phyloP scores from a whole-genome alignment of 2,888 invertebrate genomes.

The Dynastes grantii region DNA sequence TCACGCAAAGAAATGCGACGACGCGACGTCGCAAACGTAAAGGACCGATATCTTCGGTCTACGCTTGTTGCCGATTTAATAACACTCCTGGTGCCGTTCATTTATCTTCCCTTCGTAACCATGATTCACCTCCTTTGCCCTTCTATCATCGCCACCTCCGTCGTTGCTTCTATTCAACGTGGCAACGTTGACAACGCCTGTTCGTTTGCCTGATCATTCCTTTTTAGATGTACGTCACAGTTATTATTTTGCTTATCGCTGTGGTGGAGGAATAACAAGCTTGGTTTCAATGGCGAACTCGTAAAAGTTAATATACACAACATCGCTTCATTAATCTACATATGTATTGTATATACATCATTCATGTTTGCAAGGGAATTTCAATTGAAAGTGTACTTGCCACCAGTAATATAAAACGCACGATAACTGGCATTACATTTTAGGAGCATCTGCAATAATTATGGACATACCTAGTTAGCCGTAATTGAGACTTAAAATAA shows the following conservation, averaged over 20 bases:
- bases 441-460: too few species aligned
- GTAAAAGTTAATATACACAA: conserved; percentile 31
- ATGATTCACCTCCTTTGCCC: conserved; percentile 26
- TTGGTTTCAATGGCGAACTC: conserved; percentile 14
- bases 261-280: conserved; percentile 1
- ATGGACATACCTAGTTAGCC: too few species aligned
- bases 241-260: conserved; percentile 25
- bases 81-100: conserved; percentile 56
- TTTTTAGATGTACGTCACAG: conserved; percentile 27
- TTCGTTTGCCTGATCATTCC: conserved; percentile 4
- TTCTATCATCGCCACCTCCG: neutral
- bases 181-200: neutral
- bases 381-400: neutral
- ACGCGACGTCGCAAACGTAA: conserved; percentile 38
- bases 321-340: conserved; percentile 25
- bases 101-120: conserved; percentile 58
- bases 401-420: too few species aligned
- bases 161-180: conserved; percentile 10
- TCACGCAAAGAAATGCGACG: conserved; percentile 44
- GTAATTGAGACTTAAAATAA: too few species aligned
- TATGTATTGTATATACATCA: neutral
- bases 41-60: conserved; percentile 46
- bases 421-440: too few species aligned
- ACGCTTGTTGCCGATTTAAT: conserved; percentile 59
- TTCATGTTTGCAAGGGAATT: neutral